Evolutionary conservation across 2,888 invertebrate species (phyloP).

Genomic region (Cylindroiulus punctatus): DNA sequence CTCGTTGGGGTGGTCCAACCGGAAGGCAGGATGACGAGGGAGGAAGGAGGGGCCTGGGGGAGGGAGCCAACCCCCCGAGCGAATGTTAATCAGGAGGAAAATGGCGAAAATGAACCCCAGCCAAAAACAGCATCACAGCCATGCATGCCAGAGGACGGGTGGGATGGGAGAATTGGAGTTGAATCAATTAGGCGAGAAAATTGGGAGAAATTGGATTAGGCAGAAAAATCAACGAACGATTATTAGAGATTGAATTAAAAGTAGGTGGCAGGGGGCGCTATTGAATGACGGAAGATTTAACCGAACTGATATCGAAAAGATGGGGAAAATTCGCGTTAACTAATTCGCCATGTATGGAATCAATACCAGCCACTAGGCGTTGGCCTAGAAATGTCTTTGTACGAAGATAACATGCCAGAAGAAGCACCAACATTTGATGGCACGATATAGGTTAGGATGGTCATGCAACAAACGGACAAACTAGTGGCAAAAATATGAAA

Average conservation of each 20-base stretch:
- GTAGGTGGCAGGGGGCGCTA: no score
- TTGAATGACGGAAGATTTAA: not conserved
- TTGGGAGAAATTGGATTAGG: slow-evolving; percentile 44
- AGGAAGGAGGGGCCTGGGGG: not conserved
- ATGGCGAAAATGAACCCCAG: not conserved
- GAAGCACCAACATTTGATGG: no score
- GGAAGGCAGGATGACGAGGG: not conserved
- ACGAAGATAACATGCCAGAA: no score
- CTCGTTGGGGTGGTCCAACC: not conserved
- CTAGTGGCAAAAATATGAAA: no score
- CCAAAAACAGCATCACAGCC: not conserved
- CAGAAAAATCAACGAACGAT: slow-evolving; percentile 39
- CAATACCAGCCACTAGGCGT: not conserved
- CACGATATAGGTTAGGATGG: no score
- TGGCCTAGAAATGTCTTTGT: no score
- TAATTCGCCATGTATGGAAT: not conserved
- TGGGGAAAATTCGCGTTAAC: not conserved
- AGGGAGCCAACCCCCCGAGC: not conserved
- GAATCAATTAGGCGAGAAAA: slow-evolving; percentile 41
- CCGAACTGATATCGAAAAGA: not conserved
- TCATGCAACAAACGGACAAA: no score
- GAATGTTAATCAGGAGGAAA: slow-evolving; percentile 30
- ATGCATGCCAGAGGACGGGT: no score
- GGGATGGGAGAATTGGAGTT: not conserved
- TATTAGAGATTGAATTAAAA: not conserved